These are phyloP conservation scores for Nannoperca australis DNA, from an alignment of 2,797 vertebrate genomes.

Conservation along the genomic window DNA sequence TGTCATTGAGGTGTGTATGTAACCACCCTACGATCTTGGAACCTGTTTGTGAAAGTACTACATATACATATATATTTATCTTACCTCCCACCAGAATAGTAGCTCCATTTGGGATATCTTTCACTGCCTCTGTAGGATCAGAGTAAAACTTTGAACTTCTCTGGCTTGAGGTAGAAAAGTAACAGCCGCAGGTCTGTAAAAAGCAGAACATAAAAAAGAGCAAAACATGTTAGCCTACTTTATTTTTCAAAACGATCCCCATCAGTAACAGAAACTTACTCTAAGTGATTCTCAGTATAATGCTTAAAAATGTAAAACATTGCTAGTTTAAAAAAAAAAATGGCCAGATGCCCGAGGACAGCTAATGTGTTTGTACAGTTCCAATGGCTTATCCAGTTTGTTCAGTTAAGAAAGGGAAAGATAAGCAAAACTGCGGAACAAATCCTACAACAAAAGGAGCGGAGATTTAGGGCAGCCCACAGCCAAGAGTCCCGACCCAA, in stretches of 20 bases:
- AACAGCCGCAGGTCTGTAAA: constrained; percentile 85
- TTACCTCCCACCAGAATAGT: constrained; percentile 96
- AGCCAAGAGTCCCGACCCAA: constrained; percentile 18
- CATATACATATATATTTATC: constrained; percentile 50
- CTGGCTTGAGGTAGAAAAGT: constrained; percentile 89
- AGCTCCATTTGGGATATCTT: constrained; percentile 92
- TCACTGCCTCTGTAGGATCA: constrained; percentile 91
- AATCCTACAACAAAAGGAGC: constrained; percentile 58
- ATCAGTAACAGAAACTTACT: neutral
- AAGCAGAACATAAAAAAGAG: constrained; percentile 10
- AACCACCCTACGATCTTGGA: neutral
- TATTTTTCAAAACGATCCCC: neutral
- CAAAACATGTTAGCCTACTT: neutral
- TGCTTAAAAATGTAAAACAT: neutral
- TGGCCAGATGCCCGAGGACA: neutral
- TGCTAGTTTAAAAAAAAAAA: neutral
- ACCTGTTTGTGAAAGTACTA: neutral
- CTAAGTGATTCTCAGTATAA: neutral
- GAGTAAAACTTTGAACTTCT: constrained; percentile 88
- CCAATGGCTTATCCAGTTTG: constrained; percentile 35
- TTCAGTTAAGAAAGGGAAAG: constrained; percentile 37
- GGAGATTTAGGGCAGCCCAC: constrained; percentile 21
- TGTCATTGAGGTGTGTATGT: neutral
- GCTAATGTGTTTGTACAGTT: constrained; percentile 27
- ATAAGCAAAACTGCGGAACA: constrained; percentile 42